Base-by-base conservation (phyloP, 1,140 invertebrate genomes). In the Galleria mellonella region DNA sequence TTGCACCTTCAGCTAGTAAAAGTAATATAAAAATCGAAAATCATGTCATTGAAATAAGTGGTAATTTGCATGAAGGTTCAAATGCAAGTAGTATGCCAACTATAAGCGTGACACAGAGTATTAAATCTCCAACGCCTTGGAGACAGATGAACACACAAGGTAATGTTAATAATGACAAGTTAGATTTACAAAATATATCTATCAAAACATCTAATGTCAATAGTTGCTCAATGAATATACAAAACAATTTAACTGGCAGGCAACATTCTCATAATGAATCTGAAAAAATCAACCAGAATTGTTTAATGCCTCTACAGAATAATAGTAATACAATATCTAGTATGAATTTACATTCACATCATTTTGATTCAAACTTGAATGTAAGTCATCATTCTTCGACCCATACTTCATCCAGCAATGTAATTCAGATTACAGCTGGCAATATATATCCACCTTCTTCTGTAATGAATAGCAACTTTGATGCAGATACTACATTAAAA, bases 51-150 rank as follows among this genome's bases (percentile, higher is more conserved):
- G 79, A 85, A 61, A 85, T 85, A 36, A 81, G 82, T 48, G 79
- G 79, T 2, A 85, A 82, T 44, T 54, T 85, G 50, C 76, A 83
- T 43, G 79, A 83, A 10, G 76, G 57, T 37, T 72, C 75, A 15
- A 76, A 67, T 33, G 68, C 72, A 23, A 49, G 56, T 0, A 78
- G 57, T 53, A 50, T 85, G 43, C 82, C 82, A 4, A 83, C 75
- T 12, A 85, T 85, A 61, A 85, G 79, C 51, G 82, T 85, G 5
- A 70, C 82, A 9, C 77, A 79, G 47, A 85, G 63, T 56, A 68
- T 76, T n/a, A 85, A 85, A 55, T 81, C 77, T 10, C 82, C 82
- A 0, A 85, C 82, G 0, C 82, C 82, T 0, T 85, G 79, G 82
- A 70, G 76, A 39, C 72, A 82, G 67, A 62, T 76, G 9, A 69